phyloP scores from a whole-genome alignment of 2,797 vertebrate species.

The Nyctalus aviator region DNA sequence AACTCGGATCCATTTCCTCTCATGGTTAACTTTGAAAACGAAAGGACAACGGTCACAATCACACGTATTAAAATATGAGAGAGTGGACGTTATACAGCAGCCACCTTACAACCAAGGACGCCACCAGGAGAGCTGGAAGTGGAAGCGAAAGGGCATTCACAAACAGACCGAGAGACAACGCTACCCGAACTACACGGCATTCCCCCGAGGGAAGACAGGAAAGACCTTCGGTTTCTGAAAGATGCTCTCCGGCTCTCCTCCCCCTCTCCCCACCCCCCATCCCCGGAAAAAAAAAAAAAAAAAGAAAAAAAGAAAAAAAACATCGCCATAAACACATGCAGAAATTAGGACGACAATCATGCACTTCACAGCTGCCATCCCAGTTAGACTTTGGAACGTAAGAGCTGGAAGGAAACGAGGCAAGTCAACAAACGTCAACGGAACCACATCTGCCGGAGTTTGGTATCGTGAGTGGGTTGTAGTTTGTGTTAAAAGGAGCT shows the following conservation, averaged over 20 bases:
- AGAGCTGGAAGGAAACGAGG: constrained; percentile 85
- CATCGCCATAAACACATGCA: constrained; percentile 90
- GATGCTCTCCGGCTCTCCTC: constrained; percentile 83
- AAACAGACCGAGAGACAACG: constrained; percentile 79
- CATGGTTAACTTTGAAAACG: constrained; percentile 82
- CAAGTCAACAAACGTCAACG: constrained; percentile 88
- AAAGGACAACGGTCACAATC: constrained; percentile 87
- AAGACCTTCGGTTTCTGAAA: constrained; percentile 84
- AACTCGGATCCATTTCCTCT: constrained; percentile 80
- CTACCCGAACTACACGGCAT: constrained; percentile 83
- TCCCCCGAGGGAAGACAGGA: constrained; percentile 76
- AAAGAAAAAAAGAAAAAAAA: constrained; percentile 73
- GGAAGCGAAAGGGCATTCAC: constrained; percentile 81
- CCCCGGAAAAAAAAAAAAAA: too few species aligned
- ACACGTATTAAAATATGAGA: constrained; percentile 86
- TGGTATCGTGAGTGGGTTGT: constrained; percentile 88
- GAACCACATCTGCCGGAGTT: constrained; percentile 90
- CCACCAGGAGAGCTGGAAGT: constrained; percentile 75
- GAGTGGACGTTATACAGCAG: constrained; percentile 87
- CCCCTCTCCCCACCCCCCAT: not conserved
- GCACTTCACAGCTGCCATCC: constrained; percentile 89
- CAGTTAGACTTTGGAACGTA: constrained; percentile 88
- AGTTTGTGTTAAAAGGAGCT: constrained; percentile 90
- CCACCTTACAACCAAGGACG: constrained; percentile 83
- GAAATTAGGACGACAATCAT: constrained; percentile 90